Conservation (phyloP, 2,888 invertebrate genomes). For the Mesorhabditis sp. region DNA sequence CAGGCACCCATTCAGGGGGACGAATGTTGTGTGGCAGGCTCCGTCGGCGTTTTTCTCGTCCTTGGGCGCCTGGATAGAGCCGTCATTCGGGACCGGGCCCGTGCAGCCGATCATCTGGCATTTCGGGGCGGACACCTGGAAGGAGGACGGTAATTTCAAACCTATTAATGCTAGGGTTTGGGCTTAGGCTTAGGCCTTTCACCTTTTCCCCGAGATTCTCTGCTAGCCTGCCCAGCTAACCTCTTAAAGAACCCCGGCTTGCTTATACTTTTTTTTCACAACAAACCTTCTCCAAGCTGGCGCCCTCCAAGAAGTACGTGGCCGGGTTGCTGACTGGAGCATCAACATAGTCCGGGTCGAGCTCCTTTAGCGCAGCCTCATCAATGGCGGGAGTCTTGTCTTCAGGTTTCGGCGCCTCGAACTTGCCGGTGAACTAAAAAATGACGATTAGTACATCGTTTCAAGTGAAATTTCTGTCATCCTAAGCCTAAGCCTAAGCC, state of each 20-base stretch:
- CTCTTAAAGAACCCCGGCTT: too few species aligned
- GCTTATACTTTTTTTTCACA: background rate
- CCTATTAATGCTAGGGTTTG: too few species aligned
- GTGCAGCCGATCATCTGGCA: constrained; percentile 50
- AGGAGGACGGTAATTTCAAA: background rate
- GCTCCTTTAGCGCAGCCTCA: background rate
- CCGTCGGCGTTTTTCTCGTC: constrained; percentile 18
- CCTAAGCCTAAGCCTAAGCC: background rate
- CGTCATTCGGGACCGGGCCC: constrained; percentile 50
- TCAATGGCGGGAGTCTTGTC: constrained; percentile 4
- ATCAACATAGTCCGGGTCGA: constrained; percentile 17
- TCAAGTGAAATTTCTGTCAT: background rate
- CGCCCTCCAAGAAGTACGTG: constrained; percentile 44
- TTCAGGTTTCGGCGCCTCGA: constrained; percentile 7
- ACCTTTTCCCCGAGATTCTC: background rate
- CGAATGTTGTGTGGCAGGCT: constrained; percentile 48
- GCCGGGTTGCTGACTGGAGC: constrained; percentile 48
- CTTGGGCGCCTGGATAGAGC: constrained; percentile 31
- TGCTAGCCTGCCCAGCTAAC: background rate
- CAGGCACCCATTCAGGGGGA: constrained; percentile 46
- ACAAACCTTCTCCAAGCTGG: constrained; percentile 39
- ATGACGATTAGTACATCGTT: constrained; percentile 12
- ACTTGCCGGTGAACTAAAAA: constrained; percentile 25
- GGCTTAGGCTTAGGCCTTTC: background rate
- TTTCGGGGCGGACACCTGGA: constrained; percentile 35